phyloP scores from a whole-genome alignment of 2,113 vertebrate species.

The Trichomycterus rosablanca region DNA sequence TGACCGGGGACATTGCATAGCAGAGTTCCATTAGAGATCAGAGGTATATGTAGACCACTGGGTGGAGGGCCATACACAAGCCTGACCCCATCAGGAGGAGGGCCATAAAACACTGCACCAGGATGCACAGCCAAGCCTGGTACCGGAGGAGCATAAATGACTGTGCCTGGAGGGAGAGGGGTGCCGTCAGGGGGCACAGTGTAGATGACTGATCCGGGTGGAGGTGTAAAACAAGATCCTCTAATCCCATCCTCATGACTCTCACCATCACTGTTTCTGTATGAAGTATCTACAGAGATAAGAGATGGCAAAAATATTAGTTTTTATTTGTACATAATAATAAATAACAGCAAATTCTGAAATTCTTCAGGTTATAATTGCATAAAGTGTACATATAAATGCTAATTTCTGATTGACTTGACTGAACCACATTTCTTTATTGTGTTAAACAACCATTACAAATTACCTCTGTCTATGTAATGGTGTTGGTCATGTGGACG shows the following conservation, averaged over 20 bases:
- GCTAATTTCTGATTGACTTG: too few relatives aligned
- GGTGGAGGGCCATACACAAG: conserved; percentile 66
- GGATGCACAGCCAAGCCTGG: conserved; percentile 54
- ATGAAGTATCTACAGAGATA: conserved; percentile 34
- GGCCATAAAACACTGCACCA: conserved; percentile 67
- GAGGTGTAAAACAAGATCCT: conserved; percentile 55
- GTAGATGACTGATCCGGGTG: conserved; percentile 65
- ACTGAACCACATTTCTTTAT: too few relatives aligned
- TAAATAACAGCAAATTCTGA: too few relatives aligned
- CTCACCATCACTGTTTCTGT: conserved; percentile 57
- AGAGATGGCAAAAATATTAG: not conserved
- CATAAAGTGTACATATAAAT: too few relatives aligned
- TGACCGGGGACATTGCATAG: conserved; percentile 76
- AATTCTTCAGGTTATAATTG: too few relatives aligned
- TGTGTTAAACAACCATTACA: too few relatives aligned
- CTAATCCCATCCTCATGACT: conserved; percentile 49
- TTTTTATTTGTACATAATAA: not conserved
- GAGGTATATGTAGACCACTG: conserved; percentile 57
- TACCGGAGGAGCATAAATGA: conserved; percentile 62
- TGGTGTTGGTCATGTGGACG: conserved; percentile 45
- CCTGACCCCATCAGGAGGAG: conserved; percentile 63
- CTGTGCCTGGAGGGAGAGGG: conserved; percentile 64
- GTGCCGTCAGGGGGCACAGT: conserved; percentile 68
- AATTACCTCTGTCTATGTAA: conserved; percentile 56
- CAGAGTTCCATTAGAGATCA: conserved; percentile 66